phyloP scores from a whole-genome alignment of 2,797 vertebrate species.

The Myotis planiceps region DNA sequence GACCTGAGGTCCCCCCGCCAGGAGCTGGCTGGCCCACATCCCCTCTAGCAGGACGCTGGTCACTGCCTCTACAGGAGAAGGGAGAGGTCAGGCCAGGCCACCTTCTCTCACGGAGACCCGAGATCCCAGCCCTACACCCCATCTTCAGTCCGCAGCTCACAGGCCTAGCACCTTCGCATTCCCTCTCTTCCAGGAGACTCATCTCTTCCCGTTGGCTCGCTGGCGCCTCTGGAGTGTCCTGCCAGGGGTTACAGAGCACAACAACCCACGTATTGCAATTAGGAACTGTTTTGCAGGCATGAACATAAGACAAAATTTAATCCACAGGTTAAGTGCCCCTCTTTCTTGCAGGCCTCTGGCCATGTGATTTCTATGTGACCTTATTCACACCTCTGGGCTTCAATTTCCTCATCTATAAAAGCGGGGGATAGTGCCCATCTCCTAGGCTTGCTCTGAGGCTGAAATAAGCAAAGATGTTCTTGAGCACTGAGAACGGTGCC shows the following conservation, averaged over 20 bases:
- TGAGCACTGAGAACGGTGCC: not conserved
- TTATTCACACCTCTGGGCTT: not conserved
- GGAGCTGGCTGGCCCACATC: not conserved
- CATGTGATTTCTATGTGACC: not conserved
- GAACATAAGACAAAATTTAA: fast-evolving
- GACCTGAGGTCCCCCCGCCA: not conserved
- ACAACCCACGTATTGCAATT: fast-evolving
- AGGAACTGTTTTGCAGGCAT: not conserved
- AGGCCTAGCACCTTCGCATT: not conserved
- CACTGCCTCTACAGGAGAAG: not conserved
- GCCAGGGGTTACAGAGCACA: fast-evolving
- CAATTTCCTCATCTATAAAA: not conserved
- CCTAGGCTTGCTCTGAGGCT: not conserved
- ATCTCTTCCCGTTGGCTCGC: fast-evolving
- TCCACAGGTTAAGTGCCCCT: too few relatives aligned
- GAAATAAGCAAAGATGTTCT: not conserved
- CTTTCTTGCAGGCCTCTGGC: not conserved
- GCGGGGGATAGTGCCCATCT: fast-evolving
- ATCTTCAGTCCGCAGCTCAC: not conserved
- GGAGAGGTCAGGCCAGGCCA: not conserved
- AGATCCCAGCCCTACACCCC: not conserved
- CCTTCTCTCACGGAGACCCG: not conserved
- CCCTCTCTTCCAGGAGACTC: not conserved
- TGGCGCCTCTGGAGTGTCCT: not conserved
- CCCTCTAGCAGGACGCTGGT: not conserved